Evolutionary conservation across 2,113 vertebrate species (phyloP).

Genomic region (Clupea harengus): DNA sequence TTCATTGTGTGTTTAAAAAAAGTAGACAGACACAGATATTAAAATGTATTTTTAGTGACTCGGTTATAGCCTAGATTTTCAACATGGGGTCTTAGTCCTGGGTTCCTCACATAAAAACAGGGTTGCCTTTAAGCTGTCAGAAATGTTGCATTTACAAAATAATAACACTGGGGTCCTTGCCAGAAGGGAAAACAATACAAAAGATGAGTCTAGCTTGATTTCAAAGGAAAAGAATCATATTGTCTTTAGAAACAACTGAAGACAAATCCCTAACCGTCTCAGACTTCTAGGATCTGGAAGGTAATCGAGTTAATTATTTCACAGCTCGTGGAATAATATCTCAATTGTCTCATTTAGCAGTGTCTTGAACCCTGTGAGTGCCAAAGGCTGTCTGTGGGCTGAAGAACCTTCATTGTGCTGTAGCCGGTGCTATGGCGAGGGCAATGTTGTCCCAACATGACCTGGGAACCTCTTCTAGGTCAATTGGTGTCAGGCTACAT

Average conservation of each 20-base stretch:
- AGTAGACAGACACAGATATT: not conserved
- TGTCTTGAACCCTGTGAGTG: conserved; percentile 55
- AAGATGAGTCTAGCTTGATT: not conserved
- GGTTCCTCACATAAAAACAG: not conserved
- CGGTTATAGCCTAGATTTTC: not conserved
- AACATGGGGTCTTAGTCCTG: not conserved
- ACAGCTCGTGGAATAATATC: conserved; percentile 50
- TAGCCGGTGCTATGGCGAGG: conserved; percentile 50
- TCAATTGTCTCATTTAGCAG: conserved; percentile 47
- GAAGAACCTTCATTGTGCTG: conserved; percentile 65
- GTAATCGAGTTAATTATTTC: conserved; percentile 59
- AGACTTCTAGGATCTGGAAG: conserved; percentile 50
- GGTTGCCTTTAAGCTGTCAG: not conserved
- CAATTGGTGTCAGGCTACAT: conserved; percentile 68
- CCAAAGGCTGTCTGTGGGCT: conserved; percentile 56
- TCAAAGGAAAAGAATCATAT: not conserved
- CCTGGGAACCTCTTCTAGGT: conserved; percentile 10
- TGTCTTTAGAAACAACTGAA: not conserved
- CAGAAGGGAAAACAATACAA: not conserved
- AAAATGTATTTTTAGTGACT: not conserved
- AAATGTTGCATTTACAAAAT: not conserved
- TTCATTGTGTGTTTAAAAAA: not conserved
- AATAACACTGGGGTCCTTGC: not conserved
- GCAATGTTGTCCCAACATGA: conserved; percentile 14
- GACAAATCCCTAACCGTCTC: conserved; percentile 46